phyloP scores from a whole-genome alignment of 2,113 vertebrate genomes.

The Gulo gulo region DNA sequence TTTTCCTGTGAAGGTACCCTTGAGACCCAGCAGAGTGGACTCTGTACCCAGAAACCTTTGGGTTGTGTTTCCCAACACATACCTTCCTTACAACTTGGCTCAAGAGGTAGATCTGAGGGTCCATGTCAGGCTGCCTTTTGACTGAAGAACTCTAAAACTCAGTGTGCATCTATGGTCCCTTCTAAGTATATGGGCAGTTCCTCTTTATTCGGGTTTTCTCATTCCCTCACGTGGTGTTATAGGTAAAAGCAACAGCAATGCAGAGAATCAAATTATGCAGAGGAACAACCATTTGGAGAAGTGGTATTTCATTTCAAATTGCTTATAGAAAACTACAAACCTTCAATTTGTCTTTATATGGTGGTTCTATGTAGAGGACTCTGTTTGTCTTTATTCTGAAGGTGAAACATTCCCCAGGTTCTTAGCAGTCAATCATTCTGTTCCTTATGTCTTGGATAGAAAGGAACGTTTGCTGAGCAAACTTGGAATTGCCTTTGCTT shows the following conservation, averaged over 20 bases:
- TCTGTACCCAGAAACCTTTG: neutral
- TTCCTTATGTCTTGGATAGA: neutral
- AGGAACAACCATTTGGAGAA: neutral
- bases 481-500: conserved; percentile 17
- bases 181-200: neutral
- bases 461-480: conserved; percentile 43
- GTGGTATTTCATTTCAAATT: neutral
- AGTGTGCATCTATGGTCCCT: neutral
- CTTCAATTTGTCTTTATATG: neutral
- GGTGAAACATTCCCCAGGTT: conserved; percentile 3
- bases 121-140: neutral
- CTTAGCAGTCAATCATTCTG: conserved; percentile 2
- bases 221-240: neutral
- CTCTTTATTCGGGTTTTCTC: neutral
- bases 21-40: neutral
- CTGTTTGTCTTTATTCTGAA: conserved; percentile 11
- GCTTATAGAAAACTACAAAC: neutral
- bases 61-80: neutral
- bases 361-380: neutral
- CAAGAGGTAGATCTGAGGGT: neutral
- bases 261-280: neutral
- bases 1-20: neutral
- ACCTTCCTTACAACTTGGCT: neutral
- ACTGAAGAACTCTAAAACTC: neutral
- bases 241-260: neutral